Conservation (phyloP, 2,797 vertebrate genomes). For the Sebastes hubbsi region DNA sequence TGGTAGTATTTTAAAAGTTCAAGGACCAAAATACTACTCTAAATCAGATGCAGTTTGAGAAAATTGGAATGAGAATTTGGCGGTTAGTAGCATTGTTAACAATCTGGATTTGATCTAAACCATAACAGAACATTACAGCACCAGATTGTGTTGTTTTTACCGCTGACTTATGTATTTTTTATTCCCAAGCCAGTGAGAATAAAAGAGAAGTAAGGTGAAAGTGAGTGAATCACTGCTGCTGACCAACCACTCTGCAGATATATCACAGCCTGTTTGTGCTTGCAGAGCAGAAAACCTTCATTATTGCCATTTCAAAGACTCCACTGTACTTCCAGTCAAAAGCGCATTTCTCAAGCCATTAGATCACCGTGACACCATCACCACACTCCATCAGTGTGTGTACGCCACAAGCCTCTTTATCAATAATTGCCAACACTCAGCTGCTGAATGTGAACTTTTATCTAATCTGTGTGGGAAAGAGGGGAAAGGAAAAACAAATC, state of each 20-base stretch:
- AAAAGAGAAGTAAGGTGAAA: neutral
- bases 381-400: slow-evolving; percentile 11
- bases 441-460: slow-evolving; percentile 35
- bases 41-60: neutral
- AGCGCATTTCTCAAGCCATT: slow-evolving; percentile 29
- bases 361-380: slow-evolving; percentile 36
- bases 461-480: slow-evolving; percentile 37
- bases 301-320: slow-evolving; percentile 38
- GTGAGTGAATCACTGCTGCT: slow-evolving; percentile 27
- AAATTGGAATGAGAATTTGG: neutral
- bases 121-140: neutral
- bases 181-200: neutral
- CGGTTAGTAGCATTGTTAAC: neutral
- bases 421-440: slow-evolving; percentile 45
- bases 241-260: neutral
- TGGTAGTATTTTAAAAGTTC: neutral
- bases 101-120: neutral
- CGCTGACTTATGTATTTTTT: neutral
- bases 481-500: slow-evolving; percentile 1
- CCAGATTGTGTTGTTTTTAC: neutral
- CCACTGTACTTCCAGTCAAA: slow-evolving; percentile 35
- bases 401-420: slow-evolving; percentile 43
- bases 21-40: neutral
- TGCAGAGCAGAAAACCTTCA: neutral
- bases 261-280: neutral